Conservation (phyloP, 2,888 invertebrate genomes). For the Eucera pruinosa region DNA sequence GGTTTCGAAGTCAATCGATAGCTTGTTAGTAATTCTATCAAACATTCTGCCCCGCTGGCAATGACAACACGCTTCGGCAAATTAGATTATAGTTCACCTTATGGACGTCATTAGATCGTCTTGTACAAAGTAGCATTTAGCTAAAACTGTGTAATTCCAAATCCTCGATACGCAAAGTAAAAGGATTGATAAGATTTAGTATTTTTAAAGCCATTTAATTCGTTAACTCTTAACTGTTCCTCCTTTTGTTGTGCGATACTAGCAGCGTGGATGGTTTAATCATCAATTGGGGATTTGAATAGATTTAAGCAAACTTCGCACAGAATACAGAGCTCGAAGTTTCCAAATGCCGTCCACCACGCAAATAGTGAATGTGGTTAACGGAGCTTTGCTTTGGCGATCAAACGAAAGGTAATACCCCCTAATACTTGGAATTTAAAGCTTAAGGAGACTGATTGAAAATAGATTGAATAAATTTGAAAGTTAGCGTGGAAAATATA, state of each 20-base stretch:
- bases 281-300: neutral
- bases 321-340: neutral
- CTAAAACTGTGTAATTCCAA: too few relatives aligned
- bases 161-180: neutral
- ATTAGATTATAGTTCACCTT: slow-evolving; percentile 10
- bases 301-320: neutral
- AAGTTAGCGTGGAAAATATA: too few relatives aligned
- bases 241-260: neutral
- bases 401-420: neutral
- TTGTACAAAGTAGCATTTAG: neutral
- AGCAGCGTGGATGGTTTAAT: too few relatives aligned
- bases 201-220: too few relatives aligned
- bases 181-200: neutral
- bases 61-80: slow-evolving; percentile 1
- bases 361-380: neutral
- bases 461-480: neutral
- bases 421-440: neutral
- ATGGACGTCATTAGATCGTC: neutral
- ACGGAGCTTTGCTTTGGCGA: neutral
- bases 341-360: neutral
- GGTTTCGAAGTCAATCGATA: slow-evolving; percentile 26
- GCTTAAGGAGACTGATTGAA: neutral
- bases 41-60: neutral
- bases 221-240: neutral
- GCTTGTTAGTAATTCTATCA: slow-evolving; percentile 13